Evolutionary conservation across 1,140 invertebrate genomes (phyloP).

Genomic region (Cherax quadricarinatus): DNA sequence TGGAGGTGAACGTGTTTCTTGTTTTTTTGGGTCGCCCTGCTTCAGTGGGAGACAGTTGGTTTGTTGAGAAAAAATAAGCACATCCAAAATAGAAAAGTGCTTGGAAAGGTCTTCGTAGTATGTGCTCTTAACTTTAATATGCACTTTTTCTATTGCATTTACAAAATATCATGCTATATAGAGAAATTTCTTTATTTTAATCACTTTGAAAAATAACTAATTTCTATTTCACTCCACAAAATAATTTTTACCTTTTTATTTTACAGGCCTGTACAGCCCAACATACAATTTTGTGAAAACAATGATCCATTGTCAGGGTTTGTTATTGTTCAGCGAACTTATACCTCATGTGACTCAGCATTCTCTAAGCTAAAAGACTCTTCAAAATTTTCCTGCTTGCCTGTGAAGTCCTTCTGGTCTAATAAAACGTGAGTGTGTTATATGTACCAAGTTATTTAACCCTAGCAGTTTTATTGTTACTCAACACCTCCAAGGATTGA

Average conservation of each 20-base stretch:
- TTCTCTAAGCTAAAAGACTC: not conserved
- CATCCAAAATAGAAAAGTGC: too few species aligned
- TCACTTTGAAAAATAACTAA: not conserved
- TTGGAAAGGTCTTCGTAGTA: too few species aligned
- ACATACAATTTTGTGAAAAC: not conserved
- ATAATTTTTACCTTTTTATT: not conserved
- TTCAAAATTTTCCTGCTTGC: not conserved
- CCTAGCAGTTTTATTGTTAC: too few species aligned
- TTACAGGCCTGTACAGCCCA: not conserved
- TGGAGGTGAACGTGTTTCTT: too few species aligned
- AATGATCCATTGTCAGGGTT: conserved; percentile 4
- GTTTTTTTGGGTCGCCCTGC: too few species aligned
- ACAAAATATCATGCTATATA: too few species aligned
- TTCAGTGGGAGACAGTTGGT: too few species aligned
- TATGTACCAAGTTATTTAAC: too few species aligned
- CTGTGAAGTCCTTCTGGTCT: not conserved
- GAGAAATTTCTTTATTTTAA: not conserved
- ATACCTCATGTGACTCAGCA: not conserved
- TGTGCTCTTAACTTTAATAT: too few species aligned
- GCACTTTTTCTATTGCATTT: too few species aligned
- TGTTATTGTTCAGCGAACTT: not conserved
- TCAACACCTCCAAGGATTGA: too few species aligned
- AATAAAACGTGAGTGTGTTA: not conserved
- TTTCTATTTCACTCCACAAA: not conserved
- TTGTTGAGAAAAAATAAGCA: too few species aligned